These are phyloP conservation scores for Chunga burmeisteri DNA, from an alignment of 2,113 vertebrate genomes.

Conservation along the genomic window DNA sequence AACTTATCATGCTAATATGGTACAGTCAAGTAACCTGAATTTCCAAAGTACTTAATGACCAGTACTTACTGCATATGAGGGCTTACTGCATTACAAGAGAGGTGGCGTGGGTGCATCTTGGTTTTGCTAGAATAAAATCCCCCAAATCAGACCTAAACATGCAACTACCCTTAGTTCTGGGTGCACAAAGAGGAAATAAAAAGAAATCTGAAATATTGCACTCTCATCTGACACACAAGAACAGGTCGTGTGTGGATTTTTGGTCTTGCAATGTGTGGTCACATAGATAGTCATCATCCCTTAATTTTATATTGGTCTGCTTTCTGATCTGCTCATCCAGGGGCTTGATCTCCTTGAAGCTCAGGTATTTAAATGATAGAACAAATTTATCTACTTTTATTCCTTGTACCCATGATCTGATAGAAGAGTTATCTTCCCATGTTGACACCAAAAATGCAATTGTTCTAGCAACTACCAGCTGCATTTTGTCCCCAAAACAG, in stretches of 20 bases:
- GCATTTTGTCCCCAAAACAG: not conserved
- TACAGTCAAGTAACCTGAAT: not conserved
- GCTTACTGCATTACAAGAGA: not conserved
- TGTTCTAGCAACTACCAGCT: not conserved
- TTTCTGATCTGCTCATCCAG: not conserved
- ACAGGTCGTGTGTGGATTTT: not conserved
- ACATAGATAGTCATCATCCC: not conserved
- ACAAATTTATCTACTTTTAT: not conserved
- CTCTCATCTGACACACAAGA: not conserved
- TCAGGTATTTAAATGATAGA: not conserved
- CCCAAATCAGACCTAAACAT: not conserved
- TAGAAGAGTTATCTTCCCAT: not conserved
- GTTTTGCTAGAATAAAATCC: not conserved
- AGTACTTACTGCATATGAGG: not conserved
- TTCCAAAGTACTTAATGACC: not conserved
- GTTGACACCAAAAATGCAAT: not conserved
- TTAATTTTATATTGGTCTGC: not conserved
- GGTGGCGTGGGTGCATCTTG: fast-evolving
- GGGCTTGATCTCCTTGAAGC: not conserved
- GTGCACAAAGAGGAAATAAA: not conserved
- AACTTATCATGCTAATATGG: not conserved
- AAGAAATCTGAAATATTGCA: not conserved
- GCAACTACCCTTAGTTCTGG: not conserved
- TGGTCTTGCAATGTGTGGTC: not conserved
- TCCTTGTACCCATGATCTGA: not conserved